These are phyloP conservation scores for Jaculus jaculus DNA, from an alignment of 2,113 vertebrate genomes.

Conservation along the genomic window DNA sequence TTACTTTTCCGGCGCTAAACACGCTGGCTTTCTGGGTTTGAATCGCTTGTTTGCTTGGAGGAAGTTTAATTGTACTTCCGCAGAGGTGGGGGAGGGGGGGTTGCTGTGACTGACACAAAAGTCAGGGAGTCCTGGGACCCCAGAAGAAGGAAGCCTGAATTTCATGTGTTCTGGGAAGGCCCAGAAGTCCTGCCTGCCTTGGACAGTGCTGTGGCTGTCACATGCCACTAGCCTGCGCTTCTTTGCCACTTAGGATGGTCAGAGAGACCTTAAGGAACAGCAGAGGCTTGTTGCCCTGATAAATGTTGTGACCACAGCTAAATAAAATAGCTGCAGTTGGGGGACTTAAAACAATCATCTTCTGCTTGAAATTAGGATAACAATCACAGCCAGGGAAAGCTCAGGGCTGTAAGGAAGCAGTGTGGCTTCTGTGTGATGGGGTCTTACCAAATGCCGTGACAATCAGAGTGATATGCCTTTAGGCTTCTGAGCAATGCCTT, in stretches of 20 bases:
- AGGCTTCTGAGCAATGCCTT: slow-evolving; percentile 41
- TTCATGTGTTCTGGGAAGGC: slow-evolving; percentile 70
- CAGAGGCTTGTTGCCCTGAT: slow-evolving; percentile 66
- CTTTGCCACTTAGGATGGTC: slow-evolving; percentile 49
- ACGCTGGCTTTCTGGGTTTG: slow-evolving; percentile 27
- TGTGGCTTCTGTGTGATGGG: slow-evolving; percentile 62
- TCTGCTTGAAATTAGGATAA: slow-evolving; percentile 20
- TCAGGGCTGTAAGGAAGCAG: not conserved
- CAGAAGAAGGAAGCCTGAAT: slow-evolving; percentile 73
- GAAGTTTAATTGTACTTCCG: slow-evolving; percentile 68
- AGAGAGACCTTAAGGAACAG: slow-evolving; percentile 25
- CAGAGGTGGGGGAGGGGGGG: slow-evolving; percentile 61
- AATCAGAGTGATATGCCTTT: slow-evolving; percentile 50
- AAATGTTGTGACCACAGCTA: slow-evolving; percentile 44
- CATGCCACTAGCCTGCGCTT: slow-evolving; percentile 14
- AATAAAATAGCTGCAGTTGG: slow-evolving; percentile 35
- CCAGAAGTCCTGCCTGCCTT: slow-evolving; percentile 20
- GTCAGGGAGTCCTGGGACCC: slow-evolving; percentile 56
- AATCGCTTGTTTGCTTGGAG: slow-evolving; percentile 66
- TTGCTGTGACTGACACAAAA: slow-evolving; percentile 76
- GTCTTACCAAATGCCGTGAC: slow-evolving; percentile 59
- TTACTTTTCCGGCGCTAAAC: not conserved
- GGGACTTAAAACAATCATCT: not conserved
- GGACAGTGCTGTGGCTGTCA: slow-evolving; percentile 32
- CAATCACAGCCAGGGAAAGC: not conserved